Evolutionary conservation across 2,797 vertebrate species (phyloP), one percentile per base, ranked within the genome.

Genomic region (Diceros bicornis): DNA sequence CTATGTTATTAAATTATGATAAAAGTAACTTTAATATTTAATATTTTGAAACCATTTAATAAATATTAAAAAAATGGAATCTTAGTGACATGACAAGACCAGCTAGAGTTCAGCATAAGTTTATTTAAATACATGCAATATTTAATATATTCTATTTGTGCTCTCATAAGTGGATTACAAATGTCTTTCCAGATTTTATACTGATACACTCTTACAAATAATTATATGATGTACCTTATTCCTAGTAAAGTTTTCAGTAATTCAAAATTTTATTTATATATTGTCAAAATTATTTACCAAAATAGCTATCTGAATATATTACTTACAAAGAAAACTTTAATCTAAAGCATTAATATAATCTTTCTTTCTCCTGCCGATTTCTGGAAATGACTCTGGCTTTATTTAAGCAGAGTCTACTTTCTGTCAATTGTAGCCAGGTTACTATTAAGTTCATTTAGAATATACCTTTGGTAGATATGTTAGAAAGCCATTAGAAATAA

Each of bases 141-240:
- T 89, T 66, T 93, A 18, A 74, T 94, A 37, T 97, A 98, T 97
- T 87, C 78, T 92, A 57, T 68, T 88, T 97, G 94, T 92, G 25
- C 44, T 77, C 72, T 89, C 57, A 44, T 96, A 97, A 89, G 72
- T 97, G 97, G 96, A 97, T 98, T 98, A 85, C 77, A 97, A 16
- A 74, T 81, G 94, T 91, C 92, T 85, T 97, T 59, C 89, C 82
- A 78, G 93, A 96, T 97, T 96, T 97, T 97, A 96, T 96, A 91
- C 81, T 96, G 74, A 88, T 83, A 89, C 6, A 75, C 25, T 85
- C 23, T 95, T 96, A 89, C 79, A 96, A 96, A 90, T 97, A 97
- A 97, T 97, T 97, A 91, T 50, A 91, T 77, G 88, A 96, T 96
- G 16, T 78, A 57, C 81, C 55, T 41, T 92, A 27, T 84, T 94